Evolutionary conservation across 2,113 vertebrate species (phyloP).

Genomic region (Heterotilapia buettikoferi): DNA sequence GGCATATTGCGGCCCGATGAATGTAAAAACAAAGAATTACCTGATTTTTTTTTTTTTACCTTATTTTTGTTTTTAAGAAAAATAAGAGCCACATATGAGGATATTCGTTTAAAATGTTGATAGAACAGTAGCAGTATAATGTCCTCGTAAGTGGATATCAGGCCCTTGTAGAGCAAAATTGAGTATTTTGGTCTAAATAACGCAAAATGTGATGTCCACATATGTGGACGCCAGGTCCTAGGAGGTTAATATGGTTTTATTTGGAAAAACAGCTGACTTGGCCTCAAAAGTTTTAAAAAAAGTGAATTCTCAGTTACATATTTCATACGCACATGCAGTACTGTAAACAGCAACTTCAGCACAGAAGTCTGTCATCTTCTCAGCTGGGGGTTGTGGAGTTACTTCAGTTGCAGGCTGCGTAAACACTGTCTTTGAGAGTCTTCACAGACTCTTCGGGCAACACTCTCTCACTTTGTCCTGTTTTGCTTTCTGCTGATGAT

Average conservation of each 20-base stretch:
- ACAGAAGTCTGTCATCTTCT: conserved; percentile 1
- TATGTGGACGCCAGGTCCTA: neutral
- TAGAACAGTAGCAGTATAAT: no score
- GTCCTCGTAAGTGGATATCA: no score
- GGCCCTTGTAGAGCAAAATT: neutral
- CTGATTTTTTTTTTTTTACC: rapidly evolving
- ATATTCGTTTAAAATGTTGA: no score
- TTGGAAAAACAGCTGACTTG: neutral
- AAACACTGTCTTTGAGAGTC: conserved; percentile 10
- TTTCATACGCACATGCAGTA: neutral
- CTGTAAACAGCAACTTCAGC: conserved; percentile 13
- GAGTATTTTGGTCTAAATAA: neutral
- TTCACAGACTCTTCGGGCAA: conserved; percentile 15
- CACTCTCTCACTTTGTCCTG: neutral
- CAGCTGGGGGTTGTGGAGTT: conserved; percentile 6
- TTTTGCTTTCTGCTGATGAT: conserved; percentile 27
- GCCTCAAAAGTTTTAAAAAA: neutral
- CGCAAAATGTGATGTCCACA: neutral
- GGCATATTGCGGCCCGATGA: neutral
- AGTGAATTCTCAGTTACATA: neutral
- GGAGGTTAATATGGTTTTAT: neutral
- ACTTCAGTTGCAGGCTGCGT: conserved; percentile 12
- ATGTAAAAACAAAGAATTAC: neutral
- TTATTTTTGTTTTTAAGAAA: no score
- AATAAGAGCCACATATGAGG: no score